A percentile compares a stretch with the other conserved stretches of the same genome.
Conservation (phyloP, 2,797 vertebrate species). For the Ptychadena robeensis region DNA sequence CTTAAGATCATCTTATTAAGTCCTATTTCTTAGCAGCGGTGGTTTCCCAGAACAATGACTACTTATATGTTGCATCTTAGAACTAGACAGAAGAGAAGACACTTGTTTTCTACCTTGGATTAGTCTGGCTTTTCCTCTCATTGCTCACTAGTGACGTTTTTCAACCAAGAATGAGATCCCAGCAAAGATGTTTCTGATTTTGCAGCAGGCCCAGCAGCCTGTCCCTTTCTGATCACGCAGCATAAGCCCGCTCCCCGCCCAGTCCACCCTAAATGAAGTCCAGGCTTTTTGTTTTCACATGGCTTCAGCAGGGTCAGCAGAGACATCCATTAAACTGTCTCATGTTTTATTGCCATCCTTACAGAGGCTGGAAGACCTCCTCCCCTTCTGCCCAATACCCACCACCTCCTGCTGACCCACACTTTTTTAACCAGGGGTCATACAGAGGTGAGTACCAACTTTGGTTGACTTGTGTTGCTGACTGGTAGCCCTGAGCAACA, state of each 20-base stretch:
- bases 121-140: neutral
- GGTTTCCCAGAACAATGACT: neutral
- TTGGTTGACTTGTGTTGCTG: slow-evolving; percentile 83
- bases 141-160: neutral
- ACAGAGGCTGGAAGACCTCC: slow-evolving; percentile 89
- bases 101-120: neutral
- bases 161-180: neutral
- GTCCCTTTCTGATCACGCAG: slow-evolving; percentile 65
- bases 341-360: slow-evolving; percentile 97
- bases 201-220: slow-evolving; percentile 29
- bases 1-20: too few species aligned
- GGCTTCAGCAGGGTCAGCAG: slow-evolving; percentile 98
- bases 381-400: slow-evolving; percentile 74
- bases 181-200: slow-evolving; percentile 23
- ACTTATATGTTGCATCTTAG: neutral
- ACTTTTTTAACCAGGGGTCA: slow-evolving; percentile 88
- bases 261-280: slow-evolving; percentile 98
- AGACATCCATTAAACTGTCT: slow-evolving; percentile 99
- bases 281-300: slow-evolving; percentile 96
- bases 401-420: slow-evolving; percentile 87
- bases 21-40: too few species aligned
- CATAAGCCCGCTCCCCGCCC: slow-evolving; percentile 76
- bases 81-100: neutral
- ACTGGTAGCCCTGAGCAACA: slow-evolving; percentile 71
- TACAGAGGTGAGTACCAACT: slow-evolving; percentile 91